Evolutionary conservation across 2,888 invertebrate species (phyloP).

Genomic region (Cecidostiba fungosa): DNA sequence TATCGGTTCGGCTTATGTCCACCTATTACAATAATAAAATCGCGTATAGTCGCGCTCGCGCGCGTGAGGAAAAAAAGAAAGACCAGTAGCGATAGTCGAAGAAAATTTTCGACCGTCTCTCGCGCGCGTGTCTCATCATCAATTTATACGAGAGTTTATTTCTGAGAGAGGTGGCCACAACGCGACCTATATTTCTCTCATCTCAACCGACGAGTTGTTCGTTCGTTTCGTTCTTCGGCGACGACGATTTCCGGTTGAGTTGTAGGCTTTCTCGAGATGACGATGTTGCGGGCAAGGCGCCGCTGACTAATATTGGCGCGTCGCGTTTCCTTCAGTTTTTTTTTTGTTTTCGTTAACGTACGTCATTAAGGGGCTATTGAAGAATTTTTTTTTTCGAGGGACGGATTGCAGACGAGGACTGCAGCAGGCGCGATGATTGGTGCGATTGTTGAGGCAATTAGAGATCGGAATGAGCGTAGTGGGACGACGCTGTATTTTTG

Average conservation of each 20-base stretch:
- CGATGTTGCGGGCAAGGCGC: background rate
- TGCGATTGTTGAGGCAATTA: conserved; percentile 2
- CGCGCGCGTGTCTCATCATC: conserved; percentile 46
- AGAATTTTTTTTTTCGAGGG: background rate
- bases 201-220: background rate
- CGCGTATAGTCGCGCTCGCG: background rate
- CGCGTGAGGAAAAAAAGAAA: background rate
- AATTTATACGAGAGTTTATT: conserved; percentile 61
- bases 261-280: conserved; percentile 11
- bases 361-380: background rate
- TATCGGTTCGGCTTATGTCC: background rate
- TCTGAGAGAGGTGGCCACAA: conserved; percentile 31
- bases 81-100: conserved; percentile 2
- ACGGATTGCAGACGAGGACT: background rate
- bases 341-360: background rate
- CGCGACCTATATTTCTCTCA: conserved; percentile 57
- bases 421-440: background rate
- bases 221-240: background rate
- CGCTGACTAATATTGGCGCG: background rate
- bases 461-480: conserved; percentile 15
- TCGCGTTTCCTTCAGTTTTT: background rate
- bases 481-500: background rate
- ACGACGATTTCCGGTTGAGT: conserved; percentile 35
- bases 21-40: conserved; percentile 21
- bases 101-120: conserved; percentile 38